Evolutionary conservation across 2,113 vertebrate genomes (phyloP).

Genomic region (Campylorhamphus procurvoides): DNA sequence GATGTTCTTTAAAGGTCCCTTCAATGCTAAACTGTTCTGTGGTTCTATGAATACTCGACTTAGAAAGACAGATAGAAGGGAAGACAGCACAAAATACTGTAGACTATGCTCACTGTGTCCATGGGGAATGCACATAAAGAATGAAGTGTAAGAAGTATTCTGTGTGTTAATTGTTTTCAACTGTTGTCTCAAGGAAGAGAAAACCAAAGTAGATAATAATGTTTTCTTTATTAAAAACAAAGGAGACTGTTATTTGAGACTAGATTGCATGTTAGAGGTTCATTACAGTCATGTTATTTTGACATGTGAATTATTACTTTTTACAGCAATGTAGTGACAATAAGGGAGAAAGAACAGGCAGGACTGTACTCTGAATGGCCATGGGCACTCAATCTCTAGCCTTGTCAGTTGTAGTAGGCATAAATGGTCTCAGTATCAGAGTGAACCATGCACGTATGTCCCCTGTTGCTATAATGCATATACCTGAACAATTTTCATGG

Average conservation of each 20-base stretch:
- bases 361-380: neutral
- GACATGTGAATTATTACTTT: neutral
- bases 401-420: neutral
- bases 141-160: neutral
- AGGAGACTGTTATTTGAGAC: neutral
- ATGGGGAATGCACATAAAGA: neutral
- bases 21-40: neutral
- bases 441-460: neutral
- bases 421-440: neutral
- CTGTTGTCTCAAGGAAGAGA: neutral
- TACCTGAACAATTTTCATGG: neutral
- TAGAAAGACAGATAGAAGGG: neutral
- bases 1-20: neutral
- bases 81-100: neutral
- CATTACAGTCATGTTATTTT: neutral
- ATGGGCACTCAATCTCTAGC: neutral
- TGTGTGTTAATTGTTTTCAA: neutral
- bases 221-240: neutral
- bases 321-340: neutral
- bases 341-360: neutral
- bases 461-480: neutral
- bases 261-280: neutral
- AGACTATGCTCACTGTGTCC: neutral
- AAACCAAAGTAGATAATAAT: neutral
- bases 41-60: neutral